phyloP scores from a whole-genome alignment of 92 coral and sea anemone genomes.

The Epizoanthus ramosus region DNA sequence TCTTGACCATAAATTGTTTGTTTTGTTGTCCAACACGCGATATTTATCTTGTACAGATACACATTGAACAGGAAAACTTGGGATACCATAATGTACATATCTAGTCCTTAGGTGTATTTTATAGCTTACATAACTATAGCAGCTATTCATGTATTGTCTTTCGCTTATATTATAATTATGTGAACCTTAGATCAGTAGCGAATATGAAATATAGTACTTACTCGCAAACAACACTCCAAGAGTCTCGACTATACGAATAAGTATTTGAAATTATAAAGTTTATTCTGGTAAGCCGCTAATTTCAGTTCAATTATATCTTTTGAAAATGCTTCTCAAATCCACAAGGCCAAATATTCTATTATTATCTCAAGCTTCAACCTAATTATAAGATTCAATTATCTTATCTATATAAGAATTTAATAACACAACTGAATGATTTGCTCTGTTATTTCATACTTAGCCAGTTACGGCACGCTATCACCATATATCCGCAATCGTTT shows the following conservation, averaged over 20 bases:
- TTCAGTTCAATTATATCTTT: background rate
- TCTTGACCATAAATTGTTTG: slow-evolving; percentile 31
- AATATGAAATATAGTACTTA: background rate
- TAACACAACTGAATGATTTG: slow-evolving; percentile 8
- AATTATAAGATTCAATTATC: slow-evolving; percentile 6
- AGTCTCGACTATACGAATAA: background rate
- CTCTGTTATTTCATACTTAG: background rate
- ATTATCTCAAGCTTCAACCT: slow-evolving; percentile 3
- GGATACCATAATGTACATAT: slow-evolving; percentile 18
- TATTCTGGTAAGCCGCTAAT: too few species aligned
- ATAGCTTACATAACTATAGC: background rate
- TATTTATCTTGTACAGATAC: slow-evolving; percentile 34
- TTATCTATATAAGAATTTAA: slow-evolving; percentile 15
- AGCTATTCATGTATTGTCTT: background rate
- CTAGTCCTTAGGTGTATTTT: background rate
- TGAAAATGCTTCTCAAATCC: background rate
- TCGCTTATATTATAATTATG: background rate
- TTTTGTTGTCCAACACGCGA: slow-evolving; percentile 24
- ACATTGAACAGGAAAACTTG: background rate
- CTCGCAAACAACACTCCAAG: background rate
- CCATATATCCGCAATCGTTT: background rate
- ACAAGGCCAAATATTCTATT: background rate
- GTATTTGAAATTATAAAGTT: background rate
- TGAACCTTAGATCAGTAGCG: background rate
- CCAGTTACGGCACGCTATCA: background rate